Conservation (phyloP, 2,888 invertebrate genomes). For the Epistrophe grossulariae region DNA sequence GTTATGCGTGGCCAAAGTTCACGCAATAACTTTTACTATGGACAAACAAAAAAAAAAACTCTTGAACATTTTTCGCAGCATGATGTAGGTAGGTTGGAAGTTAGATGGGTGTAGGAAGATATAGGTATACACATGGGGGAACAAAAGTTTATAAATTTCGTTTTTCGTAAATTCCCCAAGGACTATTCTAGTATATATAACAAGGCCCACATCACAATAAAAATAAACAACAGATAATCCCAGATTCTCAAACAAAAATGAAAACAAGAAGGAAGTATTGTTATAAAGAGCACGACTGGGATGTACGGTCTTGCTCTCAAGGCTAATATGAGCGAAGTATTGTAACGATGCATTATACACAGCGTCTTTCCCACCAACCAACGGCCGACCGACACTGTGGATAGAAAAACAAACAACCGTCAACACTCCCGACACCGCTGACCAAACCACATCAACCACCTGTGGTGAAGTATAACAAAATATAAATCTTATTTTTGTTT, state of each 20-base stretch:
- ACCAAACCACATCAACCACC: no score
- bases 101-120: no score
- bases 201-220: slow-evolving; percentile 41
- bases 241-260: slow-evolving; percentile 42
- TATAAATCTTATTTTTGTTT: no score
- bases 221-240: slow-evolving; percentile 59
- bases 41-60: slow-evolving; percentile 14
- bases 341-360: no score
- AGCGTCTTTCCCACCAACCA: no score
- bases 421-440: no score
- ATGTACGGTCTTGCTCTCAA: background rate
- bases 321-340: background rate
- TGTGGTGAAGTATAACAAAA: no score
- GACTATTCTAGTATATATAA: background rate
- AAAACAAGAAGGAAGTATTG: background rate
- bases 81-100: slow-evolving; percentile 11
- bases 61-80: background rate
- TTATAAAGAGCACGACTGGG: background rate
- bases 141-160: slow-evolving; percentile 42
- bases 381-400: no score
- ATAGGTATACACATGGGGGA: slow-evolving; percentile 5
- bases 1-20: slow-evolving; percentile 58
- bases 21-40: slow-evolving; percentile 44
- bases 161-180: slow-evolving; percentile 24
- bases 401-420: no score